phyloP scores from a whole-genome alignment of 2,113 vertebrate species.

The Protobothrops flavoviridis region DNA sequence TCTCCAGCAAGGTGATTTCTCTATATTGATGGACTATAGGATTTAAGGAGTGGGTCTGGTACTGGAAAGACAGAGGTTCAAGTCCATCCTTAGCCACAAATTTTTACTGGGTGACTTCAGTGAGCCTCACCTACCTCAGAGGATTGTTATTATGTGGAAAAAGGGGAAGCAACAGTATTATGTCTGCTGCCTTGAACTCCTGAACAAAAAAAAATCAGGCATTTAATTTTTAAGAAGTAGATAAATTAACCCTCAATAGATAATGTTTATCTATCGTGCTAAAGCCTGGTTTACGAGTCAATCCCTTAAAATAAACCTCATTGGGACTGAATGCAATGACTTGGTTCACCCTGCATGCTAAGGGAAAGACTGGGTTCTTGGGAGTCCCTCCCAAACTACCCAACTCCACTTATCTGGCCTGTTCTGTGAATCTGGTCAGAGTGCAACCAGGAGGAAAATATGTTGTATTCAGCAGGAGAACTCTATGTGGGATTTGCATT shows the following conservation, averaged over 20 bases:
- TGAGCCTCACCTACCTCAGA: not conserved
- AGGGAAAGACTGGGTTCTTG: not conserved
- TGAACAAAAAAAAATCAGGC: not conserved
- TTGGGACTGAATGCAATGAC: not conserved
- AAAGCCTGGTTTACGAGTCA: not conserved
- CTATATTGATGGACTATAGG: not conserved
- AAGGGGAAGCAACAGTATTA: not conserved
- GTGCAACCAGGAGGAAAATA: not conserved
- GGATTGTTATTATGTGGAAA: not conserved
- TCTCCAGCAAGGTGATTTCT: not conserved
- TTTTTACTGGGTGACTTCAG: not conserved
- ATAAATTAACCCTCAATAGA: not conserved
- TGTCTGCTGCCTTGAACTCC: not conserved
- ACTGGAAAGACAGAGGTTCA: not conserved
- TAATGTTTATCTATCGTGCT: not conserved
- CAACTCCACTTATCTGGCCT: not conserved
- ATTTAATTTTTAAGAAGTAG: not conserved
- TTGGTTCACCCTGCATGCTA: not conserved
- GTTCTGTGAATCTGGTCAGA: not conserved
- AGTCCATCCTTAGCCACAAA: not conserved
- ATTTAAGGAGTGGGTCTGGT: not conserved
- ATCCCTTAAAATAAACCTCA: not conserved
- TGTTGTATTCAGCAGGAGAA: not conserved
- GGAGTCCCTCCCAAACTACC: not conserved
- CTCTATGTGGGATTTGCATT: not conserved